These are phyloP conservation scores for Haliclystus octoradiatus DNA, from an alignment of 30 jellyfish, hydroid and myxozoan species.

Conservation along the genomic window DNA sequence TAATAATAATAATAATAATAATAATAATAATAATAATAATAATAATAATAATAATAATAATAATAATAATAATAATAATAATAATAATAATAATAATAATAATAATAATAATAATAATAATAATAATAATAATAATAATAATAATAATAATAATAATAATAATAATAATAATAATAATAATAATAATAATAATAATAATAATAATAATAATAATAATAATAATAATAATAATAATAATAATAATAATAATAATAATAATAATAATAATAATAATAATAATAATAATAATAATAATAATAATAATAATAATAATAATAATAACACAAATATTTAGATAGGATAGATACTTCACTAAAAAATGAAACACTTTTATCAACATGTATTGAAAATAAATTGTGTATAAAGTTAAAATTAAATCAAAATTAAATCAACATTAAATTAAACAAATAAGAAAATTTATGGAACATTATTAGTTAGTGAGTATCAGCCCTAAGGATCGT, in stretches of 20 bases:
- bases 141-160: not conserved
- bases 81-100: not conserved
- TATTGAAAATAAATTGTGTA: too few species aligned
- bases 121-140: not conserved
- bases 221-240: slow-evolving; percentile 2
- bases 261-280: slow-evolving; percentile 2
- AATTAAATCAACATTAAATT: too few species aligned
- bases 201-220: slow-evolving; percentile 2
- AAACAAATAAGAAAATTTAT: too few species aligned
- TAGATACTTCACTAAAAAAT: too few species aligned
- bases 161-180: not conserved
- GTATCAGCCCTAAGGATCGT: too few species aligned
- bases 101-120: not conserved
- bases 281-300: slow-evolving; percentile 1
- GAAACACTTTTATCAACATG: too few species aligned
- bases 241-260: slow-evolving; percentile 3
- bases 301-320: not conserved
- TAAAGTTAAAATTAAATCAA: too few species aligned
- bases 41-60: not conserved
- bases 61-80: not conserved
- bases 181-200: not conserved
- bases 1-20: not conserved
- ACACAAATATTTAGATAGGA: too few species aligned
- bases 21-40: not conserved
- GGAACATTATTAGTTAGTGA: too few species aligned